Evolutionary conservation across 1,140 invertebrate species (phyloP), one percentile per base, ranked within the genome.

Genomic region (Phenacoccus solenopsis): DNA sequence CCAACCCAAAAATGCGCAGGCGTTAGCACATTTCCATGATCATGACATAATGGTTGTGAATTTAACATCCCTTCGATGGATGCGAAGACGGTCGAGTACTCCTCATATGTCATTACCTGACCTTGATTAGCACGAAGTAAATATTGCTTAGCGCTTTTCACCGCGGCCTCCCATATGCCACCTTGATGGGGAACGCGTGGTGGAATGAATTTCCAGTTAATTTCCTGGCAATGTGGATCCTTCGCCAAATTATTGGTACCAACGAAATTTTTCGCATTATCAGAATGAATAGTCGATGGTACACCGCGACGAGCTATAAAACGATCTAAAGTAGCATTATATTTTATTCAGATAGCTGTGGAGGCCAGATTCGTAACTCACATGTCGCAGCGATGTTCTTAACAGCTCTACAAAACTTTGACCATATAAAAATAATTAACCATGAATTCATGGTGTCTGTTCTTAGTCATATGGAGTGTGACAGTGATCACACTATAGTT

Each of bases 281-380:
- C 78, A 1, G 73, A 75, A 72, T 76, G 73, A 0, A 81, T 76
- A n/a, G 71, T 70, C 0, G 21, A 25, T 16, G 75, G 75, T 20
- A 74, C 69, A 30, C 79, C 79, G 49, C 80, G 71, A 5, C 79
- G 72, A 9, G 75, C 70, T 13, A 77, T 73, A 72, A 82, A 82
- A 49, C 80, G 70, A 20, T 74, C 70, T 1, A 82, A 70, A 16
- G 77, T 74, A 10, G 77, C 73, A 9, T n/a, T n/a, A n/a, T n/a
- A n/a, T n/a, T n/a, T n/a, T n/a, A n/a, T n/a, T n/a, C n/a, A n/a
- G n/a, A n/a, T n/a, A n/a, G n/a, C n/a, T n/a, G n/a, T n/a, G n/a
- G n/a, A n/a, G n/a, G n/a, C n/a, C n/a, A n/a, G n/a, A n/a, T n/a
- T n/a, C n/a, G n/a, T n/a, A n/a, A n/a, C n/a, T n/a, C n/a, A n/a